A percentile compares a stretch with the other conserved stretches of the same genome.
Evolutionary conservation across 2,797 vertebrate species (phyloP).

Genomic region (Acrossocheilus fasciatus): DNA sequence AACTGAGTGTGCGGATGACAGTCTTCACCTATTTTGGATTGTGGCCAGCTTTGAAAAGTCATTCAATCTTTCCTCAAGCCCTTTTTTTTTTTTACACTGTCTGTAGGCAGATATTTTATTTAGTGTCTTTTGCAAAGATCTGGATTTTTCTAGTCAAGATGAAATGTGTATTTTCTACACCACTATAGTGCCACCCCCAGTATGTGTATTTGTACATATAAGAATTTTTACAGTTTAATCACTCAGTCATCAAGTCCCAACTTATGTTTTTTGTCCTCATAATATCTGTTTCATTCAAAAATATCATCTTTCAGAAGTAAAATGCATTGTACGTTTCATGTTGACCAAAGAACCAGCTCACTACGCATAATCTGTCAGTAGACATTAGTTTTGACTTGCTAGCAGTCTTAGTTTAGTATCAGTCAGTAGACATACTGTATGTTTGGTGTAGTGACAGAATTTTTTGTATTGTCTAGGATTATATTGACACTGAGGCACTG

Average conservation of each 20-base stretch:
- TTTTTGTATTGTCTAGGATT: slow-evolving; percentile 81
- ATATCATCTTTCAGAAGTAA: background rate
- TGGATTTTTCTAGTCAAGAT: background rate
- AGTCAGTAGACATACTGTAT: background rate
- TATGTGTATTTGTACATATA: background rate
- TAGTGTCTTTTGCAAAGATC: background rate
- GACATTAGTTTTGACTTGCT: background rate
- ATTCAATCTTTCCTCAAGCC: background rate
- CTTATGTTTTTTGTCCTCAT: too few species aligned
- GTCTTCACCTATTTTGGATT: slow-evolving; percentile 4
- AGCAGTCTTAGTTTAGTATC: background rate
- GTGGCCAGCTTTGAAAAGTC: background rate
- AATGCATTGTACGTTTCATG: background rate
- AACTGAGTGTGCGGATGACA: slow-evolving; percentile 16
- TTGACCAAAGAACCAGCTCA: background rate
- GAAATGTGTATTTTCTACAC: background rate
- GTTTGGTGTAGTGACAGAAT: background rate
- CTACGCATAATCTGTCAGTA: background rate
- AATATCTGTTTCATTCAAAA: background rate
- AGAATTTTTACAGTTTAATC: background rate
- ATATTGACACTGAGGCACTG: slow-evolving; percentile 89
- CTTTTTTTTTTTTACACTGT: background rate
- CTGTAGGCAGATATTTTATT: background rate
- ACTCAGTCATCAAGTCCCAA: background rate
- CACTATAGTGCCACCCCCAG: background rate